These are phyloP conservation scores for Trididemnum nubilum DNA, from an alignment of 23 tunicate genomes.

Conservation along the genomic window DNA sequence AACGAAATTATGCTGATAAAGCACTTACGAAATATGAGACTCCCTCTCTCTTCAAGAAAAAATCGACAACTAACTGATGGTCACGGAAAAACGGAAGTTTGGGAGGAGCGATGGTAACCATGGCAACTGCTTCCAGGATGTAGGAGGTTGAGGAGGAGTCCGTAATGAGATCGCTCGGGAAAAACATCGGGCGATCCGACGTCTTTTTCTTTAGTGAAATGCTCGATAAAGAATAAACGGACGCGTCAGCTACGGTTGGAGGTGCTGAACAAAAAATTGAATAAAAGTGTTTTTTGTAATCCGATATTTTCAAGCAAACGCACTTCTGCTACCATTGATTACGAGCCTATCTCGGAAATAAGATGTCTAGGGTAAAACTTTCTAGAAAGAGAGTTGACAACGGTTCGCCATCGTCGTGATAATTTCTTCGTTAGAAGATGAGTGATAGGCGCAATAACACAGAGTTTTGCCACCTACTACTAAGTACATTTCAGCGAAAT, in stretches of 20 bases:
- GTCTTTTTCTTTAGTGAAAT: not conserved
- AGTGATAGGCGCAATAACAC: no score
- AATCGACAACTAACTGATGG: not conserved
- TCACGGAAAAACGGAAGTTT: not conserved
- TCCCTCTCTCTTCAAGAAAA: not conserved
- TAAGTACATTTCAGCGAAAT: no score
- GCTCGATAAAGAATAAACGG: not conserved
- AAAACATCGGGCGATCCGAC: conserved; percentile 1
- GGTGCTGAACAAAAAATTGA: not conserved
- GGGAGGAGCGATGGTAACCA: not conserved
- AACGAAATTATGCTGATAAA: no score
- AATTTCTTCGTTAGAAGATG: no score
- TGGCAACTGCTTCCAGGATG: not conserved
- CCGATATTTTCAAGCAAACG: no score
- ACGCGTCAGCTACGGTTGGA: not conserved
- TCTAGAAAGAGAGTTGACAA: no score
- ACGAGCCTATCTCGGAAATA: no score
- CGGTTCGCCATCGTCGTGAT: no score
- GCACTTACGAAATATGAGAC: not conserved
- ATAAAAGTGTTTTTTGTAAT: no score
- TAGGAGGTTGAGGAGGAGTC: not conserved
- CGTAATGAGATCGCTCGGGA: not conserved
- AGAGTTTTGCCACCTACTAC: no score
- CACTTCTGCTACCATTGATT: no score
- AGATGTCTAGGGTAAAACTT: no score